phyloP scores from a whole-genome alignment of 2,888 invertebrate genomes.

The Synanthedon andrenaeformis region DNA sequence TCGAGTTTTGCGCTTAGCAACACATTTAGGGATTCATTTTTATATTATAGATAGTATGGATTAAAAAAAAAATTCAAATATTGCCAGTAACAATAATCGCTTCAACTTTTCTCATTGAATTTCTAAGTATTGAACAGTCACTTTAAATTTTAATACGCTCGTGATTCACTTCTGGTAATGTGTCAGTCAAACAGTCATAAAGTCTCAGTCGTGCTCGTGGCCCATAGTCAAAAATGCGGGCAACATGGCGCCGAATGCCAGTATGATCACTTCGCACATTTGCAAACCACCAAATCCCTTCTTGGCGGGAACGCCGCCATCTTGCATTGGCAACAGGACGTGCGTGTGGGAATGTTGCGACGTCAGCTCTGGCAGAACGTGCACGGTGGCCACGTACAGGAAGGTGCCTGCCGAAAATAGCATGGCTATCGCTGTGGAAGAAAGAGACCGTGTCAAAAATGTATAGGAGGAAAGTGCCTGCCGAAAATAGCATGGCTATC shows the following conservation, averaged over 20 bases:
- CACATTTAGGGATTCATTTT: too few species aligned
- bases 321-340: constrained; percentile 42
- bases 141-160: too few species aligned
- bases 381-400: constrained; percentile 98
- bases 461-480: constrained; percentile 30
- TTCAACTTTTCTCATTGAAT: too few species aligned
- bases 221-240: constrained; percentile 93
- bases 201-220: constrained; percentile 80
- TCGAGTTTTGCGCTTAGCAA: too few species aligned
- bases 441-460: neutral
- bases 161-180: too few species aligned
- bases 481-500: too few species aligned
- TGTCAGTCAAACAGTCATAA: too few species aligned
- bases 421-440: constrained; percentile 85
- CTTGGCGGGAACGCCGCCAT: constrained; percentile 32
- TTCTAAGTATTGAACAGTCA: too few species aligned
- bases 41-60: too few species aligned
- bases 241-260: constrained; percentile 88
- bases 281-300: constrained; percentile 71
- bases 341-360: constrained; percentile 56
- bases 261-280: constrained; percentile 81
- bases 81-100: too few species aligned
- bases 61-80: too few species aligned
- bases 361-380: constrained; percentile 95
- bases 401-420: constrained; percentile 99